These are phyloP conservation scores for Alosa sapidissima DNA, from an alignment of 2,797 vertebrate species.

Conservation along the genomic window DNA sequence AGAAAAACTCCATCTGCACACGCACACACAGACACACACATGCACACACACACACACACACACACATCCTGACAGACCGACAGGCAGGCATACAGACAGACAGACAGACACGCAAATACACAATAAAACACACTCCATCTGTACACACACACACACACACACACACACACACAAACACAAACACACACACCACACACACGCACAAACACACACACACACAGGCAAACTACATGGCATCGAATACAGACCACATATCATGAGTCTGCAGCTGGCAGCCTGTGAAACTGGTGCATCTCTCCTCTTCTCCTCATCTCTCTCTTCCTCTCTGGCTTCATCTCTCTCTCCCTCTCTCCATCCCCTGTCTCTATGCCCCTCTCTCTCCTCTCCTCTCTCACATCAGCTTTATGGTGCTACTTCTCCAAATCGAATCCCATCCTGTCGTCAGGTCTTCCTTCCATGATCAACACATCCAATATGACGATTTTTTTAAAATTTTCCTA, in stretches of 20 bases:
- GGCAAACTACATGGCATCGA: constrained; percentile 4
- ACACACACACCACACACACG: constrained; percentile 8
- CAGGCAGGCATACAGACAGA: neutral
- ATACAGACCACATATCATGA: constrained; percentile 2
- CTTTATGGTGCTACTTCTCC: no score
- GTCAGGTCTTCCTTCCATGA: no score
- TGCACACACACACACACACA: neutral
- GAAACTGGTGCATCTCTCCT: constrained; percentile 6
- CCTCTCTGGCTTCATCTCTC: neutral
- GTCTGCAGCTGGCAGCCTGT: neutral
- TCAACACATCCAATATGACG: no score
- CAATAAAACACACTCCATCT: constrained; percentile 38
- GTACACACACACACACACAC: neutral
- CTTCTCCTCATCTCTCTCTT: neutral
- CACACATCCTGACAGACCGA: neutral
- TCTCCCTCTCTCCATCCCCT: neutral
- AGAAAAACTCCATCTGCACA: neutral
- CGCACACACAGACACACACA: constrained; percentile 57
- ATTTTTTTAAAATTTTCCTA: no score
- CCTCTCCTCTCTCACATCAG: neutral
- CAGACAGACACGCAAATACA: constrained; percentile 29
- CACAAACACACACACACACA: constrained; percentile 18
- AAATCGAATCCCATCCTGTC: no score
- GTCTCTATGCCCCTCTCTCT: neutral
- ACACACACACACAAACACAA: constrained; percentile 22